These are phyloP conservation scores for Cephonodes hylas DNA, from an alignment of 2,888 invertebrate genomes.

Conservation along the genomic window DNA sequence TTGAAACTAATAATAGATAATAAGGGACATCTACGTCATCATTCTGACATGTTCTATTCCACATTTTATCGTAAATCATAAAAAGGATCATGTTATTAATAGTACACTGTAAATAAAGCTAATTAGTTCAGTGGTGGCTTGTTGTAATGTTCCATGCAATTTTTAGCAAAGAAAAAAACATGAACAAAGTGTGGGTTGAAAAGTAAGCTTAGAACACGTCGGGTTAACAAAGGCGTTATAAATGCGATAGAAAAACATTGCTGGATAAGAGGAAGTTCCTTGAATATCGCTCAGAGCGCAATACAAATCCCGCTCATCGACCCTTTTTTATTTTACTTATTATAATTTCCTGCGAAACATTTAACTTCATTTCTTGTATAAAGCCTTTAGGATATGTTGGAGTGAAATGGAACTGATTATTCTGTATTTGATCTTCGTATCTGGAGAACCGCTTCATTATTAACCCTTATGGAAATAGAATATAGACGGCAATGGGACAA, in stretches of 20 bases:
- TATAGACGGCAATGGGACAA: no score
- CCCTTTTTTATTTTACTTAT: background rate
- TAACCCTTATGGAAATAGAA: no score
- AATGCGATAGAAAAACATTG: background rate
- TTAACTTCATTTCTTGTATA: no score
- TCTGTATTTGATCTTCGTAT: no score
- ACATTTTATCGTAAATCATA: no score
- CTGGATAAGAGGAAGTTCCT: background rate
- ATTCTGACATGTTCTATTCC: no score
- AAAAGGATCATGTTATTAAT: no score
- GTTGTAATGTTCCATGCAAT: background rate
- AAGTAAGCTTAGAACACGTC: background rate
- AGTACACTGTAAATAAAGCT: background rate
- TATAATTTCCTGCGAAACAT: background rate
- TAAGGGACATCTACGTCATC: no score
- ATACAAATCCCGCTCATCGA: background rate
- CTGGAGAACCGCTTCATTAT: no score
- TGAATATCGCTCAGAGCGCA: background rate
- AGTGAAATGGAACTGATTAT: no score
- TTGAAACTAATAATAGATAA: no score
- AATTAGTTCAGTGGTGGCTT: background rate
- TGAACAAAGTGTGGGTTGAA: background rate
- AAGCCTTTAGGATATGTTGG: no score
- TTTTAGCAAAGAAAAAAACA: background rate
- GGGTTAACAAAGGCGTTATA: slow-evolving; percentile 2